Evolutionary conservation across 2,113 vertebrate species (phyloP).

Genomic region (Rhagologus leucostigma): DNA sequence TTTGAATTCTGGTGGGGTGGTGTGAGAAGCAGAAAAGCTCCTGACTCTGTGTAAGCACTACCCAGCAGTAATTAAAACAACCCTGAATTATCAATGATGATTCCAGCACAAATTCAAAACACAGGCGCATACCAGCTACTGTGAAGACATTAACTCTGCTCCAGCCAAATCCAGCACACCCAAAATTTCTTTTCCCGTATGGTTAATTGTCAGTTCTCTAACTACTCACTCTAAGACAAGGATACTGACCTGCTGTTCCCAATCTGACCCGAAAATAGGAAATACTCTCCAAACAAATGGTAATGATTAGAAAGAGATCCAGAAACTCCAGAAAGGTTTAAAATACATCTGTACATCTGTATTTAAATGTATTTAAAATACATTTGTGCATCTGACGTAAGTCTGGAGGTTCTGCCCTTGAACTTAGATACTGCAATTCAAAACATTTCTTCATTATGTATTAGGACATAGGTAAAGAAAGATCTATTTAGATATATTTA

Average conservation of each 20-base stretch:
- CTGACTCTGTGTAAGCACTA: neutral
- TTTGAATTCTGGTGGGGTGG: neutral
- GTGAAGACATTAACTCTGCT: neutral
- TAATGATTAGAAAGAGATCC: neutral
- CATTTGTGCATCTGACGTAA: neutral
- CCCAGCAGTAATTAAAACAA: neutral
- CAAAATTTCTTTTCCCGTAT: neutral
- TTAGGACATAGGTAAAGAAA: neutral
- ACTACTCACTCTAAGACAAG: neutral
- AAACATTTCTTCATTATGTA: neutral
- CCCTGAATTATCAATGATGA: neutral
- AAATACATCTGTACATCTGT: neutral
- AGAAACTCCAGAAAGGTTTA: neutral
- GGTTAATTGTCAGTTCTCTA: neutral
- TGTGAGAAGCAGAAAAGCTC: neutral
- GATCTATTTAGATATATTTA: neutral
- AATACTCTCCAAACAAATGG: neutral
- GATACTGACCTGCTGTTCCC: neutral
- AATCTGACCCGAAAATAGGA: neutral
- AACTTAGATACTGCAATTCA: neutral
- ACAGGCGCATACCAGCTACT: neutral
- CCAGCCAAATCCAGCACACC: neutral
- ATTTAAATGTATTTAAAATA: neutral
- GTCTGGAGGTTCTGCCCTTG: neutral
- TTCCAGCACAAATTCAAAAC: neutral